Percentiles rank a stretch among this genome's conserved stretches.
phyloP scores from a whole-genome alignment of 2,113 vertebrate species.

The Rousettus leschenaultii region DNA sequence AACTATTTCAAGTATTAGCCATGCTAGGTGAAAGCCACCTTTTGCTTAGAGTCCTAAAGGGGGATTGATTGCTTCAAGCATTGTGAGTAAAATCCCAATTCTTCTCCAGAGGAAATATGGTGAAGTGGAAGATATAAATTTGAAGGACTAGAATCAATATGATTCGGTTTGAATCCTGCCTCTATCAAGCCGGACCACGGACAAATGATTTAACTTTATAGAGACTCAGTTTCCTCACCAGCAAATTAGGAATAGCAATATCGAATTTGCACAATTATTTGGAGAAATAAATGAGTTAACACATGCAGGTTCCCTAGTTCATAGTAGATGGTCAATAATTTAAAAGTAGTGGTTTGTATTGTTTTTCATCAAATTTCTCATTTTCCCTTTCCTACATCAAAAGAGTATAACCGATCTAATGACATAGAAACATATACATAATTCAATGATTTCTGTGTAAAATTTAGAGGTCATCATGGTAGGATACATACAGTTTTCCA shows the following conservation, averaged over 20 bases:
- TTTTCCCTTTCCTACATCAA: background rate
- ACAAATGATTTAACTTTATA: background rate
- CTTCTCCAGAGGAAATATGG: background rate
- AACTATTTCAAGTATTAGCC: no score
- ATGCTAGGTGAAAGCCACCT: background rate
- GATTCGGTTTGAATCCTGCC: background rate
- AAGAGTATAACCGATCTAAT: background rate
- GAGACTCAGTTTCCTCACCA: background rate
- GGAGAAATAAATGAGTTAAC: background rate
- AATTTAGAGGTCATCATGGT: background rate
- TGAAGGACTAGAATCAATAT: background rate
- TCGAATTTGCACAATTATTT: background rate
- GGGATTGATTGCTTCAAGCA: background rate
- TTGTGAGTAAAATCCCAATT: background rate
- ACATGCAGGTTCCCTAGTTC: background rate
- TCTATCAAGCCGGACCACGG: background rate
- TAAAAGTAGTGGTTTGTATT: background rate
- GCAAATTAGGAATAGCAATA: background rate
- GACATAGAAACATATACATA: background rate
- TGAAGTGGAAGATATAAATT: background rate
- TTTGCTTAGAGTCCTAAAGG: background rate
- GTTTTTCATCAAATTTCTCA: constrained; percentile 3
- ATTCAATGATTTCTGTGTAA: background rate
- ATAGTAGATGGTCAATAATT: background rate
- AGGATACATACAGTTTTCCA: background rate